Percentiles rank a stretch among this genome's conserved stretches.
These are phyloP conservation scores for Corydoras maculifer DNA, from an alignment of 2,113 vertebrate species.

Conservation along the genomic window DNA sequence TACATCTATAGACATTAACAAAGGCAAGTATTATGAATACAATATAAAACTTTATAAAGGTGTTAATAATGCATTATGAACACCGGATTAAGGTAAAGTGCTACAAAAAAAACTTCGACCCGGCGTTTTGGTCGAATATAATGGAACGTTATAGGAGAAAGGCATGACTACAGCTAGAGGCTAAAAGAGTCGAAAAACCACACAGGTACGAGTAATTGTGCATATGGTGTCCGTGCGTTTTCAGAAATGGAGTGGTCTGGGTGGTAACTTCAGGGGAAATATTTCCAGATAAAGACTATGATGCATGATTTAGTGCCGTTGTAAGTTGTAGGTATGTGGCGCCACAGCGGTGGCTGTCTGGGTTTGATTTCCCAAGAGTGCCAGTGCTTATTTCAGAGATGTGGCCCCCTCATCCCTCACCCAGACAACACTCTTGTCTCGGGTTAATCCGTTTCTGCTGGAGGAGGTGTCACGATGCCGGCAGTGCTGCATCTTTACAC, in stretches of 20 bases:
- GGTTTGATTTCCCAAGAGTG: slow-evolving; percentile 65
- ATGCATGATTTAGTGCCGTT: slow-evolving; percentile 47
- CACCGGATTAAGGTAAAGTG: too few species aligned
- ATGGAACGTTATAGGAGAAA: neutral
- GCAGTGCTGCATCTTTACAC: slow-evolving; percentile 30
- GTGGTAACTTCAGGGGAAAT: slow-evolving; percentile 42
- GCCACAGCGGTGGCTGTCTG: slow-evolving; percentile 41
- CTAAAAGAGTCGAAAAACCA: too few species aligned
- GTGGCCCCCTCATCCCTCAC: slow-evolving; percentile 47
- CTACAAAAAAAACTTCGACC: neutral
- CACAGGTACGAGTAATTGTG: neutral
- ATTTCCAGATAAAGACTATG: slow-evolving; percentile 41
- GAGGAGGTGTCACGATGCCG: slow-evolving; percentile 33
- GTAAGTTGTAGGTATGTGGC: slow-evolving; percentile 44
- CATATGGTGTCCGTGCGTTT: slow-evolving; percentile 4
- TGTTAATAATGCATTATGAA: too few species aligned
- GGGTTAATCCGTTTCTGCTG: slow-evolving; percentile 46
- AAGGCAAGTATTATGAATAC: too few species aligned
- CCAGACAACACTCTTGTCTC: slow-evolving; percentile 44
- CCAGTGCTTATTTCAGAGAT: slow-evolving; percentile 48
- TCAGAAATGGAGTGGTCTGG: slow-evolving; percentile 7
- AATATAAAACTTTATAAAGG: too few species aligned
- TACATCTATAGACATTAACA: too few species aligned
- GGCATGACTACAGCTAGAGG: too few species aligned
- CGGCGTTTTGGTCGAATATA: neutral